Conservation (phyloP, 1,140 invertebrate species). For the Adelges cooleyi region DNA sequence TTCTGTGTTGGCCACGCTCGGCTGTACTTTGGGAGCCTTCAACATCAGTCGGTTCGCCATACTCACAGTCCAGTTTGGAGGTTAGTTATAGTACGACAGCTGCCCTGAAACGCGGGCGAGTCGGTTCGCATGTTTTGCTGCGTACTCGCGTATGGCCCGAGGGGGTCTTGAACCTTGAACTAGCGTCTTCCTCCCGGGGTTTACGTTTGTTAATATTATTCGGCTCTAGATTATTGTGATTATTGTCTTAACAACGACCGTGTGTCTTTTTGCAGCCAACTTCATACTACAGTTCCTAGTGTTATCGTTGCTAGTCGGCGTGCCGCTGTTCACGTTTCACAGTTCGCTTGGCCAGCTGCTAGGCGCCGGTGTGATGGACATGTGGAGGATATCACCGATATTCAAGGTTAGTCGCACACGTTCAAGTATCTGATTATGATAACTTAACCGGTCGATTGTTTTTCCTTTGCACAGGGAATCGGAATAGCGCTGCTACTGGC, state of each 20-base stretch:
- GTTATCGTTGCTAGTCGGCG: conserved; percentile 68
- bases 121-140: too few species aligned
- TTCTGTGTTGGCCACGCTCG: conserved; percentile 65
- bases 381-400: conserved; percentile 86
- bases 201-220: too few species aligned
- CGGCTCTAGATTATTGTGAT: too few species aligned
- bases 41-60: conserved; percentile 81
- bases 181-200: too few species aligned
- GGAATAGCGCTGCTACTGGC: conserved; percentile 67
- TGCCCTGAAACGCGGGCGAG: too few species aligned
- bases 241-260: too few species aligned
- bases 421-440: too few species aligned
- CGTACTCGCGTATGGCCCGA: too few species aligned
- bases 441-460: too few species aligned
- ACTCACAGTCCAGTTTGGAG: conserved; percentile 75
- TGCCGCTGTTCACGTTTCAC: conserved; percentile 74
- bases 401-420: conserved; percentile 51
- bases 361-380: conserved; percentile 70
- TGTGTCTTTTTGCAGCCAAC: conserved; percentile 57
- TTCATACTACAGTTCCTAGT: conserved; percentile 82
- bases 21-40: conserved; percentile 73
- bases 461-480: conserved; percentile 58
- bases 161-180: too few species aligned
- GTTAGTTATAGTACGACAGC: conserved; percentile 39
- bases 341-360: conserved; percentile 74